These are phyloP conservation scores for Pemphredon lugubris DNA, from an alignment of 2,888 invertebrate genomes.

Conservation along the genomic window DNA sequence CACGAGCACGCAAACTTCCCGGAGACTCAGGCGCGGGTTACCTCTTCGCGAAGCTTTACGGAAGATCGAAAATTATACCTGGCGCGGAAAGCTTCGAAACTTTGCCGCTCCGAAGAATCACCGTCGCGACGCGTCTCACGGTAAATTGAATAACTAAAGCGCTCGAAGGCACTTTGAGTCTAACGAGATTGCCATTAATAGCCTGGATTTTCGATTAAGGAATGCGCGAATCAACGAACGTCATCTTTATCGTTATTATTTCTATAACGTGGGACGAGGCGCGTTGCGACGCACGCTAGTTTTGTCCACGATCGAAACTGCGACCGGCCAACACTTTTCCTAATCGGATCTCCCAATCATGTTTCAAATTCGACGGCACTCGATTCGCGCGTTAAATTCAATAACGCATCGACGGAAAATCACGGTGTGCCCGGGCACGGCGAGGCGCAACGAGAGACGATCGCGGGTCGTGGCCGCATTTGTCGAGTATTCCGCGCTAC, in stretches of 20 bases:
- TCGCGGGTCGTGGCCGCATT: constrained; percentile 47
- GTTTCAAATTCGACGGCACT: constrained; percentile 27
- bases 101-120: constrained; percentile 1
- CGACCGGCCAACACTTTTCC: too few relatives aligned
- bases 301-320: too few relatives aligned
- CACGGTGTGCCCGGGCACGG: constrained; percentile 34
- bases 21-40: not conserved
- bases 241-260: too few relatives aligned
- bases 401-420: constrained; percentile 33
- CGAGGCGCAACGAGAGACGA: constrained; percentile 56
- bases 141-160: too few relatives aligned
- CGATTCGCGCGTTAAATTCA: constrained; percentile 9
- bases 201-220: too few relatives aligned
- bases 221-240: too few relatives aligned
- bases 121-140: not conserved
- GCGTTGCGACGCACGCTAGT: too few relatives aligned
- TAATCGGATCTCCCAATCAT: too few relatives aligned
- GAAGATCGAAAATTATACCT: constrained; percentile 13
- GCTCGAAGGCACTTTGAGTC: too few relatives aligned
- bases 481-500: constrained; percentile 45
- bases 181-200: too few relatives aligned
- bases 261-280: too few relatives aligned
- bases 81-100: constrained; percentile 4
- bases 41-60: not conserved
- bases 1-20: not conserved